Evolutionary conservation across 1,140 invertebrate genomes (phyloP).

Genomic region (Pachypeltis micranthus): DNA sequence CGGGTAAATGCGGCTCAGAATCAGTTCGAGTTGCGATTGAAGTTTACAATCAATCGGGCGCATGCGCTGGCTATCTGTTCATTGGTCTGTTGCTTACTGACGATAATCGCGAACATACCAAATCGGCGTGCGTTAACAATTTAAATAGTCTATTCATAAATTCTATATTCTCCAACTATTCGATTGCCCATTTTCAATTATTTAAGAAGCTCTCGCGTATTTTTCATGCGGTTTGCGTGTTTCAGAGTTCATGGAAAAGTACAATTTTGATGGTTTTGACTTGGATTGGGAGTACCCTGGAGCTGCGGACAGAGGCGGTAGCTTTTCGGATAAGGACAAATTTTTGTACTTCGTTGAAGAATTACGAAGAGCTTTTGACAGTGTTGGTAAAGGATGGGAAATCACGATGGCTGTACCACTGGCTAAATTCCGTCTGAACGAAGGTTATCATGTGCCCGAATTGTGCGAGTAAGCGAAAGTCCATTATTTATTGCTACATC

Average conservation of each 20-base stretch:
- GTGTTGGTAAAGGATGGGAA: slow-evolving; percentile 62
- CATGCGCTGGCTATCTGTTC: too few species aligned
- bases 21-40: too few species aligned
- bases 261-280: slow-evolving; percentile 70
- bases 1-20: too few species aligned
- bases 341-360: slow-evolving; percentile 77
- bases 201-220: background rate
- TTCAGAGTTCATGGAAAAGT: slow-evolving; percentile 58
- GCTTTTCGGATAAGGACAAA: slow-evolving; percentile 66
- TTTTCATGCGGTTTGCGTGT: slow-evolving; percentile 20
- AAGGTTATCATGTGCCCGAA: slow-evolving; percentile 79
- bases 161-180: too few species aligned
- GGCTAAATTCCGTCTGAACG: slow-evolving; percentile 69
- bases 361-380: slow-evolving; percentile 61
- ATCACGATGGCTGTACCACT: slow-evolving; percentile 77
- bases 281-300: slow-evolving; percentile 81
- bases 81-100: too few species aligned
- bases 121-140: too few species aligned
- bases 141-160: too few species aligned
- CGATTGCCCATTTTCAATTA: too few species aligned
- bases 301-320: slow-evolving; percentile 71
- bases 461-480: slow-evolving; percentile 62
- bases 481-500: too few species aligned
- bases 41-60: too few species aligned
- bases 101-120: too few species aligned